Conservation (phyloP, 2,888 invertebrate species). For the Lepidochrysops patricia region DNA sequence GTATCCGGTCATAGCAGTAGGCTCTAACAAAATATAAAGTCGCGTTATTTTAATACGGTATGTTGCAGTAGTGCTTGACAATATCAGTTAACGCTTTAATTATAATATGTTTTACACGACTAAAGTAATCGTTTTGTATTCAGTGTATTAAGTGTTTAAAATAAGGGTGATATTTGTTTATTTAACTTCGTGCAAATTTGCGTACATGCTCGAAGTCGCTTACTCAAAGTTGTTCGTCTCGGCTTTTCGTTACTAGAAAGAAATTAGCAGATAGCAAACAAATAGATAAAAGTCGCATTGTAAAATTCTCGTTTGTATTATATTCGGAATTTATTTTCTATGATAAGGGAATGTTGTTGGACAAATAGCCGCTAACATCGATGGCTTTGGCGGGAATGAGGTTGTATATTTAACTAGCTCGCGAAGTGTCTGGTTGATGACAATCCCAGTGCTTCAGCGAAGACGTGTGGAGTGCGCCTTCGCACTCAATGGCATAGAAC, state of each 20-base stretch:
- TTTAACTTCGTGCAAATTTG: background rate
- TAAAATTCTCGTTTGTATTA: background rate
- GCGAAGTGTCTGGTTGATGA: background rate
- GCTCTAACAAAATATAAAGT: background rate
- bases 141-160: background rate
- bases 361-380: background rate
- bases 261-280: background rate
- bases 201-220: background rate
- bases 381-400: background rate
- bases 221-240: background rate
- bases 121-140: background rate
- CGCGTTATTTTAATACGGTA: background rate
- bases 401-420: background rate
- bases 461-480: background rate
- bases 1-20: background rate
- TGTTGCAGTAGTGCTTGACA: conserved; percentile 5
- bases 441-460: background rate
- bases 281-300: background rate
- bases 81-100: background rate
- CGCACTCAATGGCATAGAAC: background rate
- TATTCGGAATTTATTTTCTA: background rate
- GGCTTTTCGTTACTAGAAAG: background rate
- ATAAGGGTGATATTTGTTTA: background rate
- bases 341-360: background rate
- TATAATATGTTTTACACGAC: background rate